A percentile compares a stretch with the other conserved stretches of the same genome.
These are phyloP conservation scores for Nanorana parkeri DNA, from an alignment of 2,113 vertebrate genomes.

Conservation along the genomic window DNA sequence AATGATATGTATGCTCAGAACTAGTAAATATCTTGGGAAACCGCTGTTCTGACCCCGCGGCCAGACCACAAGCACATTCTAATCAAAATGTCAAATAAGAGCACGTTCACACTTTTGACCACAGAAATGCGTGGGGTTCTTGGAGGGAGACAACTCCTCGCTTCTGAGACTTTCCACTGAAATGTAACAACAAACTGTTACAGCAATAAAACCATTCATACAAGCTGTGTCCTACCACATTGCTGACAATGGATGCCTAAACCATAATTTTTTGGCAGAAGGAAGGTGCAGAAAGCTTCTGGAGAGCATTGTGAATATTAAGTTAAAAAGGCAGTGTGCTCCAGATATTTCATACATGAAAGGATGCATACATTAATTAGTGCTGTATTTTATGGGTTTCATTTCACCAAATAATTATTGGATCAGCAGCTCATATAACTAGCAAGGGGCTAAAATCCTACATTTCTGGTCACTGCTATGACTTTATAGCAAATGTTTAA, in stretches of 20 bases:
- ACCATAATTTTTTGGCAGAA: slow-evolving; percentile 8
- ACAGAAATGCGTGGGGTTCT: not conserved
- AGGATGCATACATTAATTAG: not conserved
- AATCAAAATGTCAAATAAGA: slow-evolving; percentile 21
- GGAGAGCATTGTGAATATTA: not conserved
- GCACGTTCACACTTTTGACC: slow-evolving; percentile 7
- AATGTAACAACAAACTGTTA: slow-evolving; percentile 4
- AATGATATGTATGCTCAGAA: not conserved
- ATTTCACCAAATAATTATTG: too few species aligned
- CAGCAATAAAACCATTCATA: slow-evolving; percentile 8
- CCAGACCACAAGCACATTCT: slow-evolving; percentile 18
- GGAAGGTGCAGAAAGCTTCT: not conserved
- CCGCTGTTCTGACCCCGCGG: slow-evolving; percentile 10
- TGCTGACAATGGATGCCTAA: slow-evolving; percentile 20
- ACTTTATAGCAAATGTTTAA: too few species aligned
- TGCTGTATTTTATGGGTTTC: too few species aligned
- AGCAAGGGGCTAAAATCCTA: too few species aligned
- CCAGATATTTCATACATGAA: not conserved
- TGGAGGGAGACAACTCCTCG: not conserved
- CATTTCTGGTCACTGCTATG: too few species aligned
- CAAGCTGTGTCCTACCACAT: not conserved
- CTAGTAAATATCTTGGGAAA: not conserved
- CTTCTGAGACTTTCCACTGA: slow-evolving; percentile 20
- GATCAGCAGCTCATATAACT: too few species aligned
- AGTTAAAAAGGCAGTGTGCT: not conserved